These are phyloP conservation scores for Karalla daura DNA, from an alignment of 2,797 vertebrate genomes.

Conservation along the genomic window DNA sequence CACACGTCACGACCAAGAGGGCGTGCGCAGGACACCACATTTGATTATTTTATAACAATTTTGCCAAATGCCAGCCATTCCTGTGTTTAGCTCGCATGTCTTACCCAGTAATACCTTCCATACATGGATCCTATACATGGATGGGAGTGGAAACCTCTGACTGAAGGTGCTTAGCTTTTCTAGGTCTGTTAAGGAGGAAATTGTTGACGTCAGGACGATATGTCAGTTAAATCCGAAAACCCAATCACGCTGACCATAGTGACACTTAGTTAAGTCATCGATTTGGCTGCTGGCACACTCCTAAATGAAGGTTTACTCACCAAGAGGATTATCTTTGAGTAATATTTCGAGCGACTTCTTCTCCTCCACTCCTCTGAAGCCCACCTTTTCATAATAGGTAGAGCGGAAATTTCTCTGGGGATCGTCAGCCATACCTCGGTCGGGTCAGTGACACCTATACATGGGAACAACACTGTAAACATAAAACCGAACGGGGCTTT, in stretches of 20 bases:
- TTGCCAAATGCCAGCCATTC: not conserved
- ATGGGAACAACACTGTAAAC: conserved; percentile 10
- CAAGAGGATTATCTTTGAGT: conserved; percentile 94
- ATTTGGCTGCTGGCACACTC: not conserved
- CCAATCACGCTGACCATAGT: too few species aligned
- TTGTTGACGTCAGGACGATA: not conserved
- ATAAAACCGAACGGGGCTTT: too few species aligned
- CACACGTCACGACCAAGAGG: not conserved
- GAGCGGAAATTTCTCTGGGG: conserved; percentile 98
- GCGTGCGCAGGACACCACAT: too few species aligned
- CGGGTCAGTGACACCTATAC: conserved; percentile 31
- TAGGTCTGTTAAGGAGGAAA: conserved; percentile 83
- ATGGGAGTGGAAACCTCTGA: conserved; percentile 97
- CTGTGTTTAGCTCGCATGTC: conserved; percentile 42
- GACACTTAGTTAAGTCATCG: too few species aligned
- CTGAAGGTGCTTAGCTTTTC: conserved; percentile 98
- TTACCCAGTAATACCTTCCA: conserved; percentile 98
- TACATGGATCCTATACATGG: conserved; percentile 95
- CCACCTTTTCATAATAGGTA: conserved; percentile 97
- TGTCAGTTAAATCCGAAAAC: not conserved
- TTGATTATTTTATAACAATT: too few species aligned
- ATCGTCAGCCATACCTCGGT: conserved; percentile 90
- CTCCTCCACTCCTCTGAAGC: conserved; percentile 97
- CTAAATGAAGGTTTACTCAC: conserved; percentile 79
- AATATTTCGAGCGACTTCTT: conserved; percentile 98